Base-by-base conservation (phyloP, 2,888 invertebrate species). In the Venustoraphidia nigricollis region DNA sequence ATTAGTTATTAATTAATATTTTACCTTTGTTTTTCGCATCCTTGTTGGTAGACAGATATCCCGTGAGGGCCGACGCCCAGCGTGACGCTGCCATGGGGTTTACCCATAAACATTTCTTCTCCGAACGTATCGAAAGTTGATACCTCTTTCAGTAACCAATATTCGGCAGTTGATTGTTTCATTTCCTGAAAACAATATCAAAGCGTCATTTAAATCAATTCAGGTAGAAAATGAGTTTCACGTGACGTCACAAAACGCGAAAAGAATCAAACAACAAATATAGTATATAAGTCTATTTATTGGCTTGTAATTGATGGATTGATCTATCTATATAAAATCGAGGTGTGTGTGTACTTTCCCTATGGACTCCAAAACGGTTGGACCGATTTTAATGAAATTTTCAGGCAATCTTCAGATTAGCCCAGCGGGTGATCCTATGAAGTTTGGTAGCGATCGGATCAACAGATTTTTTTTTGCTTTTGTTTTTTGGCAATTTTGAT, bases 41-140 rank as follows among this genome's bases (percentile, higher is more conserved):
- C 48, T 36, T 53, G 50, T 50, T 51, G 46, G 45, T 51, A 53
- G 10, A 53, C 53, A 35, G 45, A 52, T 39, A 52, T 52, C 35
- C 69, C 70, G 3, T 71, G 72, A 0, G 66, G 64, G 2, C 71
- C 66, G 37, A 51, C 51, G 13, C 54, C 55, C 10, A 56, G 48
- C 9, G 51, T 50, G 41, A 71, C 54, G 52, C 70, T 67, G 1
- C 73, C 67, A 47, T 74, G 70, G 47, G 76, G 72, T 62, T 83
- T 76, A 60, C 83, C 84, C 62, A 79, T 79, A 64, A 90, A 91
- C 54, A 86, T 69, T 62, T 90, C 89, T 62, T 88, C 85, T 1
- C 90, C 90, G 64, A 88, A 91, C 36, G 83, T 82, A 55, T 83
- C 82, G 55, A 89, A 66, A 53, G 80, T 78, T 8, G 88, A 82